Conservation (phyloP, 2,888 invertebrate species). For the Nemapogon koenigi region DNA sequence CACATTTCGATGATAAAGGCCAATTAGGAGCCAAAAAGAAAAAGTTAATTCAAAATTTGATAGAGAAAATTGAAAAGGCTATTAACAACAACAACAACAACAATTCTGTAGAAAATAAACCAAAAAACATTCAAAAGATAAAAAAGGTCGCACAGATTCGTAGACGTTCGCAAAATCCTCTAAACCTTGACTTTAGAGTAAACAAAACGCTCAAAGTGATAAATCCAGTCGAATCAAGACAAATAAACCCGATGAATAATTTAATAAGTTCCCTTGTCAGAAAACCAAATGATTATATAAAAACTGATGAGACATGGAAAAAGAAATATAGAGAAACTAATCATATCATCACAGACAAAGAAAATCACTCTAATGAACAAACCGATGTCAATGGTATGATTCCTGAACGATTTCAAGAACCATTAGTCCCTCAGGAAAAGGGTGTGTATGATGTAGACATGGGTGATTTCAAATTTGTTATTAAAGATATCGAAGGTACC, state of each 20-base stretch:
- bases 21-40: constrained; percentile 42
- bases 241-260: too few relatives aligned
- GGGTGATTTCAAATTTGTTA: constrained; percentile 25
- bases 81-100: too few relatives aligned
- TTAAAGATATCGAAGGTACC: constrained; percentile 43
- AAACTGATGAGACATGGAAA: too few relatives aligned
- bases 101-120: constrained; percentile 22
- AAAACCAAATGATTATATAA: too few relatives aligned
- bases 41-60: constrained; percentile 34
- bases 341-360: too few relatives aligned
- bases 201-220: too few relatives aligned
- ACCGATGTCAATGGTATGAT: constrained; percentile 25
- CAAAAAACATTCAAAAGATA: constrained; percentile 21
- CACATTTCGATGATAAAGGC: constrained; percentile 46
- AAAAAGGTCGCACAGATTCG: constrained; percentile 27
- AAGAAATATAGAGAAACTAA: too few relatives aligned
- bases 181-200: constrained; percentile 23
- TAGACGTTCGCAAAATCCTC: constrained; percentile 37
- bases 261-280: too few relatives aligned
- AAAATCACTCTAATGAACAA: too few relatives aligned
- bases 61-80: constrained; percentile 47
- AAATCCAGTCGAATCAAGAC: too few relatives aligned
- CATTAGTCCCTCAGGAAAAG: constrained; percentile 27
- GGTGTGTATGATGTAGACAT: constrained; percentile 27
- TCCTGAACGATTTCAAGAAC: constrained; percentile 39